phyloP scores from a whole-genome alignment of 2,888 invertebrate genomes.

The Tenodera sinensis region DNA sequence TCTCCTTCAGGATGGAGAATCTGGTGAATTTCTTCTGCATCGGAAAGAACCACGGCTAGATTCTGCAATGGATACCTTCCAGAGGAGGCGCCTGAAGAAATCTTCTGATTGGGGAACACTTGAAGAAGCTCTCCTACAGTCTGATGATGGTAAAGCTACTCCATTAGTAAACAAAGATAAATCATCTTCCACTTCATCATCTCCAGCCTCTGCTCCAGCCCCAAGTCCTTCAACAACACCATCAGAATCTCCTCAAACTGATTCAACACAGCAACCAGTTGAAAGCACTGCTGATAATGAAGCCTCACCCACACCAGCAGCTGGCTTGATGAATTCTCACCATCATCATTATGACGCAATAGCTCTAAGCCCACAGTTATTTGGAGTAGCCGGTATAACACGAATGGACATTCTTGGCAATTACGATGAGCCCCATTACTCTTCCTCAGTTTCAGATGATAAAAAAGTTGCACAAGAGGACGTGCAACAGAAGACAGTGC shows the following conservation, averaged over 20 bases:
- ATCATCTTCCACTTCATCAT: background rate
- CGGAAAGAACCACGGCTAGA: constrained; percentile 46
- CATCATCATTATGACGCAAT: background rate
- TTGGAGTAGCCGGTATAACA: background rate
- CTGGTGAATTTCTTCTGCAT: constrained; percentile 32
- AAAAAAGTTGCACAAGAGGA: background rate
- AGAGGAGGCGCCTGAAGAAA: constrained; percentile 65
- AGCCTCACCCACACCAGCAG: background rate
- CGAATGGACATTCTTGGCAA: background rate
- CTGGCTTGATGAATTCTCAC: background rate
- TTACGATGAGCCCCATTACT: background rate
- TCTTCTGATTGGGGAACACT: constrained; percentile 72
- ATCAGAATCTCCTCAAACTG: background rate
- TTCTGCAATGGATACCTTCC: constrained; percentile 56
- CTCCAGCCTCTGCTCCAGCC: background rate
- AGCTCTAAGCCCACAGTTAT: background rate
- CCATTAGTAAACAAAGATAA: background rate
- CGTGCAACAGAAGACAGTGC: constrained; percentile 15
- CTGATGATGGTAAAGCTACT: background rate
- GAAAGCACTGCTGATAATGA: background rate
- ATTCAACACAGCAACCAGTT: background rate
- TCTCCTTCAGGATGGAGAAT: constrained; percentile 43
- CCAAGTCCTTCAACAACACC: background rate
- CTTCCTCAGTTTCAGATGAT: background rate
- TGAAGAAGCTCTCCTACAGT: constrained; percentile 56